Conservation (phyloP, 1,140 invertebrate genomes). For the Laupala kohalensis region DNA sequence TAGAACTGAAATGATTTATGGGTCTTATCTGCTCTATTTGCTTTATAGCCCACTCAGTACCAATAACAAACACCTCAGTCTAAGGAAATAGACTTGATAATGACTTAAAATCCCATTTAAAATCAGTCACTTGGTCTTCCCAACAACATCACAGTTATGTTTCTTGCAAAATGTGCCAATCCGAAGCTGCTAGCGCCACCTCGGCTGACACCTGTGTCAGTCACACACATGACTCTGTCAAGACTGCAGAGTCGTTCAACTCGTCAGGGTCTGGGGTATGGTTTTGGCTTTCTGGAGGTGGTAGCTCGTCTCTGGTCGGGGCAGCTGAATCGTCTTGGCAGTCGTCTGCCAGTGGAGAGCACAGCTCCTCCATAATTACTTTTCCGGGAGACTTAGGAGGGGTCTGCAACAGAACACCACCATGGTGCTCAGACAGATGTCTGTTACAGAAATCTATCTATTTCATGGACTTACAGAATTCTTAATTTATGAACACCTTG, state of each 20-base stretch:
- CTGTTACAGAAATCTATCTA: no score
- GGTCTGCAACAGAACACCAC: neutral
- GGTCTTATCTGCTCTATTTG: no score
- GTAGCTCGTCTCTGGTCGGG: neutral
- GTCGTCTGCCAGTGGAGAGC: neutral
- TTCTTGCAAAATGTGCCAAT: no score
- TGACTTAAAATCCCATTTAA: no score
- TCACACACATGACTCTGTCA: neutral
- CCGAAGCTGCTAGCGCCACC: neutral
- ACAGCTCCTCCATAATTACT: neutral
- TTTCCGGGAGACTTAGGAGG: neutral
- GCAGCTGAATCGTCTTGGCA: neutral
- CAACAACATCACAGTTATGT: no score
- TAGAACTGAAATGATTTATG: no score
- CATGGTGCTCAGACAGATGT: neutral
- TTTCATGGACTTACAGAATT: no score
- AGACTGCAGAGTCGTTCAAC: neutral
- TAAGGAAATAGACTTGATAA: no score
- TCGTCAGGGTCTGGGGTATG: neutral
- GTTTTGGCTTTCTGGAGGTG: neutral
- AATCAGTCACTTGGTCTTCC: no score
- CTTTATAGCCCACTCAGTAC: no score
- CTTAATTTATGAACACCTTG: no score
- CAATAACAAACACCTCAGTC: no score
- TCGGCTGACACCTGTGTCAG: neutral